Conservation (phyloP, 2,797 vertebrate species). For the Sebastes itinus region DNA sequence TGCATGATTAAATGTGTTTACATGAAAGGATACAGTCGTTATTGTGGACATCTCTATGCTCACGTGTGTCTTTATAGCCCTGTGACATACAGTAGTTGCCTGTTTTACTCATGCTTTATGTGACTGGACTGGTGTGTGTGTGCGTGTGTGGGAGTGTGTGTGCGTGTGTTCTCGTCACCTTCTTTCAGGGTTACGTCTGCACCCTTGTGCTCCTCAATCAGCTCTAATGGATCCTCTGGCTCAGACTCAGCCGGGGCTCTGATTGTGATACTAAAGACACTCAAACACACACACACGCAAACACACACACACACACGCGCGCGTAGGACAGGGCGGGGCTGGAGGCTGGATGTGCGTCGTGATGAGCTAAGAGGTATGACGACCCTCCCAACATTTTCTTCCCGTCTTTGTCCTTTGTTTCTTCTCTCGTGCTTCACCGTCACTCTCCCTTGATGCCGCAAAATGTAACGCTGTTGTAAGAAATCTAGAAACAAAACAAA, state of each 20-base stretch:
- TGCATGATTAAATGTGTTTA: not conserved
- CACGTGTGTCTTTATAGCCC: not conserved
- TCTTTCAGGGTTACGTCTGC: constrained; percentile 77
- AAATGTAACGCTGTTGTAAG: not conserved
- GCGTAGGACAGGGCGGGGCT: constrained; percentile 42
- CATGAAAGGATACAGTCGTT: too few species aligned
- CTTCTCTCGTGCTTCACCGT: constrained; percentile 16
- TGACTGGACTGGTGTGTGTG: constrained; percentile 9
- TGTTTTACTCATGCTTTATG: constrained; percentile 8
- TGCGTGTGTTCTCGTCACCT: constrained; percentile 65
- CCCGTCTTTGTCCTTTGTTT: constrained; percentile 62
- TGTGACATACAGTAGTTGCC: not conserved
- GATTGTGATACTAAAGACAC: constrained; percentile 63
- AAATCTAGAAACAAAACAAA: not conserved
- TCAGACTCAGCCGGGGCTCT: constrained; percentile 68
- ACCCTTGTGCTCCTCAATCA: constrained; percentile 81
- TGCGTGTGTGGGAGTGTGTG: not conserved
- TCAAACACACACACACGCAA: constrained; percentile 28
- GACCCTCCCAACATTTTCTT: constrained; percentile 49
- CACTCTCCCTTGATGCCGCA: not conserved
- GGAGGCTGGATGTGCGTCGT: constrained; percentile 29
- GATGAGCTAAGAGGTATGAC: constrained; percentile 64
- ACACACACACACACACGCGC: constrained; percentile 15
- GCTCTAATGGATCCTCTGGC: constrained; percentile 85
- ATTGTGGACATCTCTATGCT: not conserved